These are phyloP conservation scores for Cosmorhoe ocellata DNA, from an alignment of 2,888 invertebrate species.

Conservation along the genomic window DNA sequence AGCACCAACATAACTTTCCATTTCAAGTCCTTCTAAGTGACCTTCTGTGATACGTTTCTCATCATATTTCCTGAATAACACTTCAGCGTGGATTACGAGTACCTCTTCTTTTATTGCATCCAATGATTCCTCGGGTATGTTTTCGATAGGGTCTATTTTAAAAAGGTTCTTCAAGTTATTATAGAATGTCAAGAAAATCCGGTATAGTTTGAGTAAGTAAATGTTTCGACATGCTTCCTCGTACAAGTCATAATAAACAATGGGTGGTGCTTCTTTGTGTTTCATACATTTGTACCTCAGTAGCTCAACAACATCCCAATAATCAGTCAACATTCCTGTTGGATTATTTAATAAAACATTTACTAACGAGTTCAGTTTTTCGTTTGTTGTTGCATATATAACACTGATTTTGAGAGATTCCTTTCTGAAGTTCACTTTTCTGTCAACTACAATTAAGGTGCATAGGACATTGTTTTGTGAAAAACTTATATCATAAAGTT, in stretches of 20 bases:
- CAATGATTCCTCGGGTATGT: constrained; percentile 53
- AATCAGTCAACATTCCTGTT: constrained; percentile 47
- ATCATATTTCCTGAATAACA: constrained; percentile 41
- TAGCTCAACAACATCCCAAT: constrained; percentile 65
- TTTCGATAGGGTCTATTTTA: constrained; percentile 33
- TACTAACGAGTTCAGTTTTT: constrained; percentile 40
- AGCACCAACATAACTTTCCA: constrained; percentile 48
- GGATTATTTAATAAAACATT: constrained; percentile 53
- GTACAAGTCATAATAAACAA: constrained; percentile 50
- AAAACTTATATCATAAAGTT: constrained; percentile 50
- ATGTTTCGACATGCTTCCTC: constrained; percentile 44
- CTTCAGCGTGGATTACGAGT: constrained; percentile 49
- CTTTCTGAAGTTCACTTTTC: constrained; percentile 55
- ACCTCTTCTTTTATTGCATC: constrained; percentile 59
- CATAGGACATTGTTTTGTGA: constrained; percentile 54
- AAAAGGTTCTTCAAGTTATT: constrained; percentile 44
- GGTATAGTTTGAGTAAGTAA: constrained; percentile 63
- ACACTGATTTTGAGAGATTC: constrained; percentile 49
- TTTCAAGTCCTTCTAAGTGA: constrained; percentile 41
- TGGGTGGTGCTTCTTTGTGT: constrained; percentile 48
- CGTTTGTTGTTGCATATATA: constrained; percentile 45
- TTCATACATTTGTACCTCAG: constrained; percentile 59
- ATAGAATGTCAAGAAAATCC: constrained; percentile 49
- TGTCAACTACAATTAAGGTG: constrained; percentile 48
- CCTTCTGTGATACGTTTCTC: constrained; percentile 35